Conservation (phyloP, 2,888 invertebrate species). For the Caenorhabditis sulstoni region DNA sequence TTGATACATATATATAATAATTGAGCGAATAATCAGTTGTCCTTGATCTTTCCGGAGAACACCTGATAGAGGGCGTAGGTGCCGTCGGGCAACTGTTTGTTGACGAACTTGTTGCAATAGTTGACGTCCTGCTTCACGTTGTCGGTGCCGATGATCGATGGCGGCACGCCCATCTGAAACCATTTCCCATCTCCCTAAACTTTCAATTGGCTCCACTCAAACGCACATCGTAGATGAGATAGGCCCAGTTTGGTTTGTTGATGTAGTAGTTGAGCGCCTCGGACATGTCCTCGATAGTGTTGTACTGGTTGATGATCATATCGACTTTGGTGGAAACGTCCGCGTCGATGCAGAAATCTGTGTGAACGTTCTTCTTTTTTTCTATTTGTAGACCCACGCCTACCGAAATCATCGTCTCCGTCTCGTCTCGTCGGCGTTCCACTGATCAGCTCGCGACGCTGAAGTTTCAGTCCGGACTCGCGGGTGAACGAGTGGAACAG, state of each 20-base stretch:
- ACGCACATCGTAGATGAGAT: constrained; percentile 64
- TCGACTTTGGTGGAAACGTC: constrained; percentile 54
- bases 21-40: no score
- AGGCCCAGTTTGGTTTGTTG: constrained; percentile 69
- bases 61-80: constrained; percentile 41
- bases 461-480: constrained; percentile 14
- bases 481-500: constrained; percentile 21
- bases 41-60: constrained; percentile 47
- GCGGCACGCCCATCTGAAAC: constrained; percentile 61
- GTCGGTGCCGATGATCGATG: constrained; percentile 51
- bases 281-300: constrained; percentile 51
- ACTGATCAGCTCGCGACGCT: constrained; percentile 18
- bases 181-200: no score
- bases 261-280: constrained; percentile 60
- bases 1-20: no score
- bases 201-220: no score
- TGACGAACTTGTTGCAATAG: constrained; percentile 61
- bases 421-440: constrained; percentile 28
- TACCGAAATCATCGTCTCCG: constrained; percentile 43
- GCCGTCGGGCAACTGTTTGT: constrained; percentile 46
- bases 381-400: no score
- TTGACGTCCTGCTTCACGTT: constrained; percentile 63
- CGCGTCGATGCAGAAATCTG: constrained; percentile 65
- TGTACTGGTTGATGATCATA: constrained; percentile 56
- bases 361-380: no score